Percentiles rank a stretch among this genome's conserved stretches.
Conservation (phyloP, 2,888 invertebrate genomes). For the Pimpla rufipes region DNA sequence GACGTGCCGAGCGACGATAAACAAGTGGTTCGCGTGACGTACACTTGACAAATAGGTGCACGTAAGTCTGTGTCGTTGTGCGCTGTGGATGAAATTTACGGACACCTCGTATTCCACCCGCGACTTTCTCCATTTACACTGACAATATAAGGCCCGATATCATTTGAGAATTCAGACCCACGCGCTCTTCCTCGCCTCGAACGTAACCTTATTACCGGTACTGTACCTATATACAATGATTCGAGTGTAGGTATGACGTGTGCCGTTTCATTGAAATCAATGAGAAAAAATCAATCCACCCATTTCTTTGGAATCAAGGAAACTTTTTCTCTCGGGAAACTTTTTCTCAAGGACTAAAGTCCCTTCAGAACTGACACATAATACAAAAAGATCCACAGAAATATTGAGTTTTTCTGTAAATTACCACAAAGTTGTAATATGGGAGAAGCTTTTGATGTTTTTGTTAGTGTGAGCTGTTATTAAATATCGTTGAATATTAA, state of each 20-base stretch:
- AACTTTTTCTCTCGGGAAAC: too few species aligned
- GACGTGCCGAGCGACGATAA: background rate
- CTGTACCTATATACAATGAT: background rate
- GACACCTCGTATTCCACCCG: conserved; percentile 36
- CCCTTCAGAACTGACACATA: too few species aligned
- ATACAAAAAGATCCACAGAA: too few species aligned
- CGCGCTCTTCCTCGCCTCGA: conserved; percentile 1
- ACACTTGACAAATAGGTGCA: conserved; percentile 12
- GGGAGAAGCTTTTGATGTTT: too few species aligned
- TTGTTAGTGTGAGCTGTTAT: too few species aligned
- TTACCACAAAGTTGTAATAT: too few species aligned
- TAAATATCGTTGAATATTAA: too few species aligned
- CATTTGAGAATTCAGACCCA: conserved; percentile 32
- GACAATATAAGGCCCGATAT: conserved; percentile 41
- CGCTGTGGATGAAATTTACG: conserved; percentile 14
- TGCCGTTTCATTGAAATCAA: background rate
- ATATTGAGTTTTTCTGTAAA: too few species aligned
- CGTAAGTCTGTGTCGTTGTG: too few species aligned
- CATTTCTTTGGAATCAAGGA: too few species aligned
- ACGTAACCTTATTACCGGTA: conserved; percentile 9
- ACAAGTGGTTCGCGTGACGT: background rate
- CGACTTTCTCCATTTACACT: conserved; percentile 57
- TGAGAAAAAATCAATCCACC: too few species aligned
- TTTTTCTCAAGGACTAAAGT: too few species aligned
- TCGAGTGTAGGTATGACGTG: background rate